Evolutionary conservation across 1,140 invertebrate genomes (phyloP), one percentile per base, ranked within the genome.

Genomic region (Hyles euphorbiae): DNA sequence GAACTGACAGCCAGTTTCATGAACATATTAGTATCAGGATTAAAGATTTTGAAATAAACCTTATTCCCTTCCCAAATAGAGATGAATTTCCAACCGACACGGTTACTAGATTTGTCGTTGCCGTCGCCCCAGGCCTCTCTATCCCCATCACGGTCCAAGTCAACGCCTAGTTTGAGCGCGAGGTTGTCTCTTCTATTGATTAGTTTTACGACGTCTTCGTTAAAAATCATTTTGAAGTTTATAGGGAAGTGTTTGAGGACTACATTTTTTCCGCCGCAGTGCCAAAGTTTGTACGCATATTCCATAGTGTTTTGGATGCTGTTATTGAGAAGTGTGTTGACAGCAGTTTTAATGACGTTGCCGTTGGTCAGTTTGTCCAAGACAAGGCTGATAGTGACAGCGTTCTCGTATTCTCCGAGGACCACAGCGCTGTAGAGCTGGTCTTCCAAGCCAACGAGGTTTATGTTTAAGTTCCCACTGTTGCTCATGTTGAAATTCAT

Each of bases 211-310:
- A 12, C 5, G 3, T 60, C 57, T 43, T 63, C 36, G 45, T 55
- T 63, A 5, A 75, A 52, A 3, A 75, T 70, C 3, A 50, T 34
- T 32, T 63, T 65, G 32, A 75, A 67, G 0, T 40, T 7, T 44
- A 33, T 7, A 11, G 72, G 72, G 12, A 75, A 75, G 49, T 61
- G 51, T 2, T 68, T 63, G 0, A n/a, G 48, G 7, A 70, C 52
- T 2, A 72, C 53, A 32, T 65, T 46, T 11, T 53, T 58, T 6
- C 44, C 56, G 12, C 55, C 53, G 8, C 7, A 50, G 22, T 70
- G 54, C 70, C 67, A 72, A 5, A 75, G 56, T 40, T 65, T 65
- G 10, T 61, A 72, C 22, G 65, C 65, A 34, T 49, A 72, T 3
- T 32, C 44, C 50, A 70, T 63, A 3, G 65, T 34, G 11, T 72